Evolutionary conservation across 2,113 vertebrate genomes (phyloP), one percentile per base, ranked within the genome.

Genomic region (Nycticryphes semicollaris): DNA sequence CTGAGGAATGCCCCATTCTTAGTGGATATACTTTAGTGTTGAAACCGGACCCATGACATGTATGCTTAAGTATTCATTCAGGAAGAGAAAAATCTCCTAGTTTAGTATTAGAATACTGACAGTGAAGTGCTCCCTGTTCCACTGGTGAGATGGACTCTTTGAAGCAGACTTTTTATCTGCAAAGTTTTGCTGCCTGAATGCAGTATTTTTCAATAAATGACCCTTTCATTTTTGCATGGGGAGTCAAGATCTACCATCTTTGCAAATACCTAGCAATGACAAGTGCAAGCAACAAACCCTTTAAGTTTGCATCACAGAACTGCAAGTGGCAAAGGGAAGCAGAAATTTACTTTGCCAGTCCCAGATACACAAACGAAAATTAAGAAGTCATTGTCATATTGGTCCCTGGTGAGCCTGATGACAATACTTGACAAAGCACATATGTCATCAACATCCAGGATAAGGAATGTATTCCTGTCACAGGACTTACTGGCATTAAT

Each of bases 371-470:
- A 93, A 94, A 70, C 6, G 73, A 93, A 96, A 90, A 94, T 97
- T 95, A 96, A 96, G 75, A 87, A 94, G 48, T 94, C 83, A 80
- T 78, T 80, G 74, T 88, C 79, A 69, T 80, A 56, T 3, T 27
- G 24, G 33, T 91, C 81, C 85, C 79, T n/a, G 43, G 31, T 56
- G 87, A 84, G 76, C 64, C 79, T 83, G 89, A 57, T 76, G 80
- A 79, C 92, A 96, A 19, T 22, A 67, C 31, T 95, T 91, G 85
- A 96, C 90, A 97, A 88, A 94, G 89, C 69, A 87, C 51, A 74
- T 85, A 25, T 93, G 72, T 76, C 85, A 35, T 83, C 67, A 83
- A 67, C 28, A 37, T 68, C 66, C 91, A 81, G 94, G 86, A 68
- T 75, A 92, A 92, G 92, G 74, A 94, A 64, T 90, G 59, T 56